Percentiles rank a stretch among this genome's conserved stretches.
Evolutionary conservation across 2,113 vertebrate species (phyloP).

Genomic region (Xenopus tropicalis): UCB_Xtro_10.0 CM004450.2:79149501-79150000

Average conservation of each 20-base stretch:
- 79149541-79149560: too few relatives aligned
- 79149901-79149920: not conserved
- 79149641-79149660: not conserved
- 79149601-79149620: not conserved
- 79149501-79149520: too few relatives aligned
- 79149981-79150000: too few relatives aligned
- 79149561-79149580: too few relatives aligned
- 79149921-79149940: too few relatives aligned
- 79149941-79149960: too few relatives aligned
- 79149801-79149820: conserved; percentile 16
- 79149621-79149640: not conserved
- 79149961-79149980: too few relatives aligned
- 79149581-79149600: too few relatives aligned
- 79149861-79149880: not conserved
- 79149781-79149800: conserved; percentile 26
- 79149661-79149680: not conserved
- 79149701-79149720: not conserved
- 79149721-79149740: not conserved
- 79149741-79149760: not conserved
- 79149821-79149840: conserved; percentile 26
- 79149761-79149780: conserved; percentile 16
- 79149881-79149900: not conserved
- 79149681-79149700: not conserved
- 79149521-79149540: not conserved
- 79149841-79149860: conserved; percentile 22